Conservation (phyloP, 2,113 vertebrate species). For the Osmerus mordax region DNA sequence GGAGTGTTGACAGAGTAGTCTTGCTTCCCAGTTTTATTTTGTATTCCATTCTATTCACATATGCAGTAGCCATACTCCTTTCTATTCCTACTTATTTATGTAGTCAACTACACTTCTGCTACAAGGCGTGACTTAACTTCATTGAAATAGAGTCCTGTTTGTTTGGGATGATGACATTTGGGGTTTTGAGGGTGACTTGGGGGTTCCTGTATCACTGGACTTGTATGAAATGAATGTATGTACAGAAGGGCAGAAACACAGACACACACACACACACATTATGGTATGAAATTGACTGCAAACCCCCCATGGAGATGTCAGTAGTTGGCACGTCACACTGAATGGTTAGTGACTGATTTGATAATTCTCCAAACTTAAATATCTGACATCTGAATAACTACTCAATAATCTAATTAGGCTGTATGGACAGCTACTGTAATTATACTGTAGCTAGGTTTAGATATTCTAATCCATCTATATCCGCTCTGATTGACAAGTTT, state of each 20-base stretch:
- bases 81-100: too few species aligned
- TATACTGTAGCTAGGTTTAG: slow-evolving; percentile 11
- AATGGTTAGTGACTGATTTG: neutral
- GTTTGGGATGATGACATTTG: neutral
- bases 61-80: too few species aligned
- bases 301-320: neutral
- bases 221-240: neutral
- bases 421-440: slow-evolving; percentile 31
- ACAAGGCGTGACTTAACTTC: neutral
- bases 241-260: neutral
- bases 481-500: neutral
- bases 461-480: neutral
- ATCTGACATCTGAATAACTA: slow-evolving; percentile 15
- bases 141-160: neutral
- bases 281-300: too few species aligned
- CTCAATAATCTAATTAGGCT: slow-evolving; percentile 47
- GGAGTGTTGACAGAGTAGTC: slow-evolving; percentile 56
- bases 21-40: slow-evolving; percentile 49
- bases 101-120: neutral
- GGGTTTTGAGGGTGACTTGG: neutral
- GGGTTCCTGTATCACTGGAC: neutral
- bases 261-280: neutral
- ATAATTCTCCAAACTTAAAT: too few species aligned
- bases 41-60: slow-evolving; percentile 6
- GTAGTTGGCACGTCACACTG: neutral